Percentiles rank a stretch among this genome's conserved stretches.
Evolutionary conservation across 2,797 vertebrate species (phyloP).

Genomic region (Sphenopsis melanotis): DNA sequence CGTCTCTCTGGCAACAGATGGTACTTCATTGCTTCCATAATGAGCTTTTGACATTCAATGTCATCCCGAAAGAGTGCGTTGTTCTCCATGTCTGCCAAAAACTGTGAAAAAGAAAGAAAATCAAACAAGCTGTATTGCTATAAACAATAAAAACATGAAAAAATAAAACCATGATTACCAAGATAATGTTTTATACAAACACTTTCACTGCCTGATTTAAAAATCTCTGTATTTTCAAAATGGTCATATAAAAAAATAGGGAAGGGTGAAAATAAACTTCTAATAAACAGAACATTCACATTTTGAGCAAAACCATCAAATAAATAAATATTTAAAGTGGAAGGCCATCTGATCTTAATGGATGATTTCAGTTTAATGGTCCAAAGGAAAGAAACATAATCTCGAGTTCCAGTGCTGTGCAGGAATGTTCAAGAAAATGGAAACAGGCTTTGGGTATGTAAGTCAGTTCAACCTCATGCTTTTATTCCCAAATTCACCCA

Average conservation of each 20-base stretch:
- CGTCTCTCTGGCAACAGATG: slow-evolving; percentile 93
- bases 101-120: slow-evolving; percentile 71
- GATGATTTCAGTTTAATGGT: not conserved
- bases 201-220: not conserved
- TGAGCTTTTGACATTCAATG: slow-evolving; percentile 94
- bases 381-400: not conserved
- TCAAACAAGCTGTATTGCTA: not conserved
- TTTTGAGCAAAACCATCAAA: not conserved
- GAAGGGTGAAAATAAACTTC: not conserved
- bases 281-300: not conserved
- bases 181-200: not conserved
- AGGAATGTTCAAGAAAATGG: not conserved
- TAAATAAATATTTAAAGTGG: not conserved
- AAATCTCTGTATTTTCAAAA: not conserved
- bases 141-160: not conserved
- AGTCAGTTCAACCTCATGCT: not conserved
- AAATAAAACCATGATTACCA: not conserved
- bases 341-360: not conserved
- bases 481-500: not conserved
- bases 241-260: not conserved
- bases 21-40: slow-evolving; percentile 99
- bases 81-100: slow-evolving; percentile 92
- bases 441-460: not conserved
- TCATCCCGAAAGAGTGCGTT: slow-evolving; percentile 90
- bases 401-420: not conserved